Conservation (phyloP, 2,113 vertebrate genomes). For the Bombycilla garrulus region DNA sequence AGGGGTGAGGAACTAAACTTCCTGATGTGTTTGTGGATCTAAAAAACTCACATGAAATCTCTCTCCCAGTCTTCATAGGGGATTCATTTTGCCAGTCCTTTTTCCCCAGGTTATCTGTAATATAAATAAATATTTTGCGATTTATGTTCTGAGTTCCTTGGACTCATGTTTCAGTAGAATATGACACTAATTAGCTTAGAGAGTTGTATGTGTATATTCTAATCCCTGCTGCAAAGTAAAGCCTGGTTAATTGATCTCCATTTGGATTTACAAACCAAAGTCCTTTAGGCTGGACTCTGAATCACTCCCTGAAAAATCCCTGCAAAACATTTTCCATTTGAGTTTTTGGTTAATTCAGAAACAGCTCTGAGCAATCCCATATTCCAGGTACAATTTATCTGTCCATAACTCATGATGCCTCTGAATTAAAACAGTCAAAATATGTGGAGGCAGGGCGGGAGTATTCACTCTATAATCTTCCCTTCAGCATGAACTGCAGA, state of each 20-base stretch:
- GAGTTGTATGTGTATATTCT: background rate
- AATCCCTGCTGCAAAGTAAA: background rate
- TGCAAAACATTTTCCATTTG: background rate
- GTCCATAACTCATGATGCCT: background rate
- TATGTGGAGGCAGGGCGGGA: fast-evolving
- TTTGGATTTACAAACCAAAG: background rate
- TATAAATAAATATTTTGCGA: background rate
- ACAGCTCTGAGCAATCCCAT: background rate
- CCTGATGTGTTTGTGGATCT: background rate
- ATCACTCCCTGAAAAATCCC: background rate
- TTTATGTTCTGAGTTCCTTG: background rate
- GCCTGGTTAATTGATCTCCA: background rate
- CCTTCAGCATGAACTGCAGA: background rate
- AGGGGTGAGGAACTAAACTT: background rate
- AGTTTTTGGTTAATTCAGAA: background rate
- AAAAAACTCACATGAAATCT: background rate
- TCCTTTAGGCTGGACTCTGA: background rate
- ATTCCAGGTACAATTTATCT: background rate
- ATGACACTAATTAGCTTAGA: background rate
- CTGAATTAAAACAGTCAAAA: background rate
- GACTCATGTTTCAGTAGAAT: background rate
- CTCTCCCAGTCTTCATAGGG: background rate
- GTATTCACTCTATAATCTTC: background rate
- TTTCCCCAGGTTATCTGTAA: background rate
- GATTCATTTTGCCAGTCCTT: background rate